Conservation (phyloP, 2,888 invertebrate genomes). For the Hylaea fasciaria region DNA sequence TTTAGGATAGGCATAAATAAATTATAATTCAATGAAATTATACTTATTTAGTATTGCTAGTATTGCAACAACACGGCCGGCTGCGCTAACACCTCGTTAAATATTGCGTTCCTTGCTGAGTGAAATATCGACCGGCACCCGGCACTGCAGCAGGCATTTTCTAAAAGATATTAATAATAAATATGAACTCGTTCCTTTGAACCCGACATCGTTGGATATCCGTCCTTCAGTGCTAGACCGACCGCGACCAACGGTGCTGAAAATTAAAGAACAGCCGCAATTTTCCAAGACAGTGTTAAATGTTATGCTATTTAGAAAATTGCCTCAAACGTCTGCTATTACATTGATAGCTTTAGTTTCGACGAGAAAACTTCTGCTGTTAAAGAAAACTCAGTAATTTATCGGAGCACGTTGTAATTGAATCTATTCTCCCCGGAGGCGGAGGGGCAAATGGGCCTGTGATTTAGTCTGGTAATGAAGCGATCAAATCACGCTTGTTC, state of each 20-base stretch:
- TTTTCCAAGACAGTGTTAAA: constrained; percentile 9
- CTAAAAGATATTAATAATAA: constrained; percentile 30
- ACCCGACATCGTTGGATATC: not conserved
- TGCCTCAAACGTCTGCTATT: constrained; percentile 15
- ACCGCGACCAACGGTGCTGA: constrained; percentile 20
- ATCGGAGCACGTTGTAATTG: constrained; percentile 11
- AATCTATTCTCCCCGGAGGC: constrained; percentile 21
- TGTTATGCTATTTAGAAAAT: constrained; percentile 13
- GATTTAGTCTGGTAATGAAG: constrained; percentile 22
- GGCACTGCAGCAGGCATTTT: constrained; percentile 25
- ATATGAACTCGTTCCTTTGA: constrained; percentile 2
- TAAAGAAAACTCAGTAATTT: constrained; percentile 19
- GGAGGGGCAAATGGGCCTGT: constrained; percentile 4
- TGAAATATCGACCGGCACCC: constrained; percentile 41
- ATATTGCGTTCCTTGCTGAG: not conserved
- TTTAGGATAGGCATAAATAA: no score
- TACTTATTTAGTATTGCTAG: not conserved
- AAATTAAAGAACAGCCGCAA: constrained; percentile 19
- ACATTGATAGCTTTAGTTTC: constrained; percentile 23
- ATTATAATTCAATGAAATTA: no score
- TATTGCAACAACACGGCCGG: not conserved
- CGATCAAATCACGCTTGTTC: constrained; percentile 4
- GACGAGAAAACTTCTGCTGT: constrained; percentile 24
- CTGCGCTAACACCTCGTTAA: constrained; percentile 6
- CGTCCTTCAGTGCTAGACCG: constrained; percentile 26